Percentiles rank a stretch among this genome's conserved stretches.
phyloP scores from a whole-genome alignment of 1,140 invertebrate genomes.

The Drosophila mauritiana region DNA sequence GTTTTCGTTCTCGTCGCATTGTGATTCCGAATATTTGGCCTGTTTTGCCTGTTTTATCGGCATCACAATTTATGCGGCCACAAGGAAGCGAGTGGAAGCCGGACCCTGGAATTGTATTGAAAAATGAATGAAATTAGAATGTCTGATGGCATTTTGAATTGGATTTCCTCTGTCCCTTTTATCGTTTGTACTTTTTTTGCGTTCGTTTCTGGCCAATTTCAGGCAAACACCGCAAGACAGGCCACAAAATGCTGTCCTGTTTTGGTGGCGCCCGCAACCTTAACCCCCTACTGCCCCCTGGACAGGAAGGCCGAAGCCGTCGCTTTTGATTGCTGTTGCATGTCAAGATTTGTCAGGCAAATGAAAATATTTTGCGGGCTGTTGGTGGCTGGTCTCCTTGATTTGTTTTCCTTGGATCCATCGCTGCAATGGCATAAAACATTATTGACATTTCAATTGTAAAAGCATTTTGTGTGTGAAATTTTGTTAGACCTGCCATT shows the following conservation, averaged over 20 bases:
- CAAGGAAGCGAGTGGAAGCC: constrained; percentile 25
- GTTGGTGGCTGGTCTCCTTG: not conserved
- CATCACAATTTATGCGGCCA: constrained; percentile 73
- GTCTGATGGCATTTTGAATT: constrained; percentile 82
- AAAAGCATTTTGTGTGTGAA: constrained; percentile 67
- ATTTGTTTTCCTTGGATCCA: constrained; percentile 24
- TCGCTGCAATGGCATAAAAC: constrained; percentile 72
- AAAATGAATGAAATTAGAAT: constrained; percentile 83
- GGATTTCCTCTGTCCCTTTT: constrained; percentile 58
- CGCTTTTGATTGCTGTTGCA: constrained; percentile 75
- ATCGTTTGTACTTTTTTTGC: constrained; percentile 30
- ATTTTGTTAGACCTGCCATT: constrained; percentile 28
- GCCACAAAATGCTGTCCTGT: constrained; percentile 68
- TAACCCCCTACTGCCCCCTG: constrained; percentile 4
- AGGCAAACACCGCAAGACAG: constrained; percentile 76
- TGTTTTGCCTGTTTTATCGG: constrained; percentile 55
- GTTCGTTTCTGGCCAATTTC: constrained; percentile 70
- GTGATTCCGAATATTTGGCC: constrained; percentile 18
- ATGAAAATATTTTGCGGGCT: constrained; percentile 71
- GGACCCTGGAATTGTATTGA: constrained; percentile 73
- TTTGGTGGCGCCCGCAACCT: constrained; percentile 18
- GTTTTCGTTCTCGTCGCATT: not conserved
- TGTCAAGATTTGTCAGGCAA: constrained; percentile 74
- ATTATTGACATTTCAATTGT: constrained; percentile 83
- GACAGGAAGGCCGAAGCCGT: constrained; percentile 22